Conservation (phyloP, 2,797 vertebrate genomes). For the Poeciliopsis infans region DNA sequence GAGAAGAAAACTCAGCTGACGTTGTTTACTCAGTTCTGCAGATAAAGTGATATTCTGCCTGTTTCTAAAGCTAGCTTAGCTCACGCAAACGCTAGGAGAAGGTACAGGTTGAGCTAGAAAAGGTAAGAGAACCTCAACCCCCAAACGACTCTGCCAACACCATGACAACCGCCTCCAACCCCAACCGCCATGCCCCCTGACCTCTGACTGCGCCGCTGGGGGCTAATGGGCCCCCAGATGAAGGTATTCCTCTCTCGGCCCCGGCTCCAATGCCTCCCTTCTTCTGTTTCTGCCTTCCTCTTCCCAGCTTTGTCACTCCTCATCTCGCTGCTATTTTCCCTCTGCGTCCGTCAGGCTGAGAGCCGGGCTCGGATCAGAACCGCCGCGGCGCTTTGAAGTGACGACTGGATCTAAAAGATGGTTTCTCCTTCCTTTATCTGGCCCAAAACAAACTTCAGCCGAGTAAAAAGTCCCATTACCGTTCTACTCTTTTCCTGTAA, state of each 20-base stretch:
- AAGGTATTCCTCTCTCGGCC: constrained; percentile 55
- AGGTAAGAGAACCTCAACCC: constrained; percentile 32
- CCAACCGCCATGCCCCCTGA: constrained; percentile 33
- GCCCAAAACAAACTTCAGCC: constrained; percentile 1
- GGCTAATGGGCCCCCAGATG: constrained; percentile 52
- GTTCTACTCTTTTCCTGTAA: background rate
- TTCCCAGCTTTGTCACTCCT: constrained; percentile 49
- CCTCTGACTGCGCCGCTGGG: constrained; percentile 54
- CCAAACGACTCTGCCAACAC: background rate
- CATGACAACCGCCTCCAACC: constrained; percentile 18
- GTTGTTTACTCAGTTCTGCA: constrained; percentile 14
- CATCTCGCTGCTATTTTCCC: constrained; percentile 44
- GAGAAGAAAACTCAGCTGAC: constrained; percentile 59
- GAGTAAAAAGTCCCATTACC: constrained; percentile 21
- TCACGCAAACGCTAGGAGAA: constrained; percentile 27
- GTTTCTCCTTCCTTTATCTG: constrained; percentile 28
- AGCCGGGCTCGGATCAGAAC: constrained; percentile 74
- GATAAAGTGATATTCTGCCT: constrained; percentile 74
- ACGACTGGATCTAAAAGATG: constrained; percentile 59
- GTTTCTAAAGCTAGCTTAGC: constrained; percentile 55
- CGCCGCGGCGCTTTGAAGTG: constrained; percentile 65
- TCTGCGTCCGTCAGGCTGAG: constrained; percentile 60
- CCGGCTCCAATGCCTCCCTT: constrained; percentile 25
- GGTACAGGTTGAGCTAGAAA: constrained; percentile 48
- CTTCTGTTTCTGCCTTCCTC: constrained; percentile 35